Evolutionary conservation across 2,797 vertebrate genomes (phyloP).

Genomic region (Austrolebias charrua): DNA sequence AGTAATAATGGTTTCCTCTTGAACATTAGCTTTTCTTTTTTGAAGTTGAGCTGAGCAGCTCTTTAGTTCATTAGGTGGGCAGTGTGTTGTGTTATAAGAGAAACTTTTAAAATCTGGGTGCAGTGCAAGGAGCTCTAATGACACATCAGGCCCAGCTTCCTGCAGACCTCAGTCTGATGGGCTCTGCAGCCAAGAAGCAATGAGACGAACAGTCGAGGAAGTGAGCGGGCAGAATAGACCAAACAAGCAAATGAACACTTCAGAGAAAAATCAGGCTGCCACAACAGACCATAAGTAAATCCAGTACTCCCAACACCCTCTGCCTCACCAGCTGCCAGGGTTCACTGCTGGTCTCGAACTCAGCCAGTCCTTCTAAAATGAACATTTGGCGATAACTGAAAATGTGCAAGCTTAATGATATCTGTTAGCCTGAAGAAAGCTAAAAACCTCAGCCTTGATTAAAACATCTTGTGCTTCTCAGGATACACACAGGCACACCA

Average conservation of each 20-base stretch:
- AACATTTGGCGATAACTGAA: constrained; percentile 20
- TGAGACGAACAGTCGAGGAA: constrained; percentile 35
- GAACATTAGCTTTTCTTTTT: constrained; percentile 1
- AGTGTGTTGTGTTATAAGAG: constrained; percentile 9
- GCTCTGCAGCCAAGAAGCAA: constrained; percentile 44
- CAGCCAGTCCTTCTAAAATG: constrained; percentile 25
- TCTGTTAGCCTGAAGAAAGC: neutral
- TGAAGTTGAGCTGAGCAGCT: constrained; percentile 8
- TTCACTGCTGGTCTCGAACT: constrained; percentile 22
- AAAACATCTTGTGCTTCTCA: neutral
- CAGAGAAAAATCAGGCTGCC: constrained; percentile 43
- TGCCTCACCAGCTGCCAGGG: constrained; percentile 58
- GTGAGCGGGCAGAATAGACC: constrained; percentile 10
- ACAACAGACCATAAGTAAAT: constrained; percentile 46
- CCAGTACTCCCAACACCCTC: constrained; percentile 47
- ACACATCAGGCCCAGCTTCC: constrained; percentile 57
- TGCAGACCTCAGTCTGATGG: constrained; percentile 61
- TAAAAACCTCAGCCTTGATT: neutral
- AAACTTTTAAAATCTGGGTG: constrained; percentile 35
- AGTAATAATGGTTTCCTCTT: neutral
- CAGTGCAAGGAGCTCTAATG: constrained; percentile 57
- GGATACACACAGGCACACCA: neutral
- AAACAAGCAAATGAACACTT: constrained; percentile 61
- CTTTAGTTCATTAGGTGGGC: neutral
- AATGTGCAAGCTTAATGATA: neutral